Base-by-base conservation (phyloP, 2,888 invertebrate genomes). In the Drosophila leonis region DNA sequence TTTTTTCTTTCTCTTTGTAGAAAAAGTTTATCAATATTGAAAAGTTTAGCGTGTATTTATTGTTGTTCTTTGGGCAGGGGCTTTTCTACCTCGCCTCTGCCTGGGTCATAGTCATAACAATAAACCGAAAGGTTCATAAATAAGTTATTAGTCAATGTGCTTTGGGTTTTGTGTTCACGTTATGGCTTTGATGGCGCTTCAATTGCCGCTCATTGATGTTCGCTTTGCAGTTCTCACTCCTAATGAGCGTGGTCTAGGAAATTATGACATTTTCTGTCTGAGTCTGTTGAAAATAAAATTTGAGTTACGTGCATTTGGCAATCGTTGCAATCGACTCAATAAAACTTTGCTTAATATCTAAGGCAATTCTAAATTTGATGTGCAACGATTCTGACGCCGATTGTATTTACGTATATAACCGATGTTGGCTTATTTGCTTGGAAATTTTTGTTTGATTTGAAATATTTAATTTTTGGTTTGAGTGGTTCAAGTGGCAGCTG, bases 1-100 rank as follows among this genome's bases (percentile, higher is more conserved):
- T 55, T 49, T 44, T 56, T 44, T 54, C 39, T n/a, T 24, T 42
- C 12, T 27, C 48, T 35, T 42, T 54, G 75, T 51, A 74, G 65
- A 57, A 75, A 89, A 85, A 85, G 83, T 88, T 85, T 88, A 77
- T 85, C 80, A 90, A 85, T 88, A 82, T 88, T 85, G 88, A 75
- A 82, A 85, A 85, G 83, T 74, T 90, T 72, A 72, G 88, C 86
- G 72, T 73, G 80, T 85, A 79, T 89, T 83, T 87, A 73, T 77
- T 74, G 70, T 70, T 56, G 48, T 18, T 33, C 10, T 44, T 13
- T 13, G 29, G 13, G 6, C 7, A 9, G 39, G 13, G 48, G 55
- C 15, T n/a, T 29, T n/a, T 42, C 4, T 41, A 41, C 31, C 18
- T 24, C 10, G n/a, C 10, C 41, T 42, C 66, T 51, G 70, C 44